These are phyloP conservation scores for Lydus trimaculatus DNA, from an alignment of 2,888 invertebrate species.

Conservation along the genomic window DNA sequence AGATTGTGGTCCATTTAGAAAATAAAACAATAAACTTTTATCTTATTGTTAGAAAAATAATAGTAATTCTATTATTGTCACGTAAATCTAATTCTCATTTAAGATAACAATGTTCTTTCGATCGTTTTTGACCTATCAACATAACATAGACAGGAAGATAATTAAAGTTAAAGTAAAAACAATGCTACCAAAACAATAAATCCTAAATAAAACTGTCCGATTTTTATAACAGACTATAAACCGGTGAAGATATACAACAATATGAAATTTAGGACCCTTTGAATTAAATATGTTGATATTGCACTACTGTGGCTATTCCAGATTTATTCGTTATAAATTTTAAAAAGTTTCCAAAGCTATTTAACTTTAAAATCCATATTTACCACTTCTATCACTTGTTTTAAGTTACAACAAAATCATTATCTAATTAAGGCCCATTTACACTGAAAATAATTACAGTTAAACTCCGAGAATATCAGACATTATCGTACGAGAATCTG, in stretches of 20 bases:
- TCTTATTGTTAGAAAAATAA: background rate
- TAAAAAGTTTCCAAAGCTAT: no score
- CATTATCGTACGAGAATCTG: constrained; percentile 35
- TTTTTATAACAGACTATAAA: background rate
- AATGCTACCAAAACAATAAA: constrained; percentile 1
- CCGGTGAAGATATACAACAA: background rate
- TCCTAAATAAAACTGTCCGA: background rate
- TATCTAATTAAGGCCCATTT: constrained; percentile 39
- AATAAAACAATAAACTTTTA: background rate
- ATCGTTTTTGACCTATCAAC: background rate
- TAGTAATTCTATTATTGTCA: background rate
- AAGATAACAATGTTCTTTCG: background rate
- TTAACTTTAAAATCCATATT: no score
- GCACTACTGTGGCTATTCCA: no score
- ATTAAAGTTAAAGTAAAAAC: background rate
- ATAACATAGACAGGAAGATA: background rate
- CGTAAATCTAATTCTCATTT: background rate
- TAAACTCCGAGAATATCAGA: constrained; percentile 34
- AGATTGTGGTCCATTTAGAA: background rate
- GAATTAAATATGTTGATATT: background rate
- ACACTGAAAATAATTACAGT: constrained; percentile 44
- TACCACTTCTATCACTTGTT: background rate
- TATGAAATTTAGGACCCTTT: background rate
- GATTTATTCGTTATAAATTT: no score
- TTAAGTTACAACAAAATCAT: constrained; percentile 21